These are phyloP conservation scores for Tenrec ecaudatus DNA, from an alignment of 2,113 vertebrate species.

Conservation along the genomic window DNA sequence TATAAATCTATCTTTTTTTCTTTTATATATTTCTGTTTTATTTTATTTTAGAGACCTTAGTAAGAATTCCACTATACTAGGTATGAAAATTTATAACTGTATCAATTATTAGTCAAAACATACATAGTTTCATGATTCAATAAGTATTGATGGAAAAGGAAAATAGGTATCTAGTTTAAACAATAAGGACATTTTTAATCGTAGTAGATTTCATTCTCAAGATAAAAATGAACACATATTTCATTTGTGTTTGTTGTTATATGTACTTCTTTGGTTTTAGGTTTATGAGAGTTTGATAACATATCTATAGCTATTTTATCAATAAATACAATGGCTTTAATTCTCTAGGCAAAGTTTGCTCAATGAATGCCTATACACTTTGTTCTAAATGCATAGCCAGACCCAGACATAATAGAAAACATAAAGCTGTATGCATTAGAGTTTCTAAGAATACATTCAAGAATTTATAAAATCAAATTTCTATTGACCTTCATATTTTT, in stretches of 20 bases:
- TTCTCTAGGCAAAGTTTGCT: not conserved
- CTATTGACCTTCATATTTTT: not conserved
- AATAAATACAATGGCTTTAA: not conserved
- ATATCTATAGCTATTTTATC: not conserved
- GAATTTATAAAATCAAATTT: not conserved
- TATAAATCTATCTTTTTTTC: not conserved
- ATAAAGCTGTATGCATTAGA: no score
- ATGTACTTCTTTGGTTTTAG: not conserved
- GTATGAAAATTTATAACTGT: constrained; percentile 17
- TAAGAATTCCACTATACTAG: constrained; percentile 20
- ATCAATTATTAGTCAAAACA: constrained; percentile 24
- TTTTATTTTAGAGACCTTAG: constrained; percentile 38
- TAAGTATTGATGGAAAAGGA: constrained; percentile 14
- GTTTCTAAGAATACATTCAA: no score
- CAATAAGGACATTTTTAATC: not conserved
- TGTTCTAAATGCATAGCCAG: constrained; percentile 10
- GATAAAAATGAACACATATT: not conserved
- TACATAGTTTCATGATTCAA: not conserved
- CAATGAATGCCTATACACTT: not conserved
- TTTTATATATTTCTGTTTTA: constrained; percentile 15
- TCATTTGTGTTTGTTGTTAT: not conserved
- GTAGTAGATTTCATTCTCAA: not conserved
- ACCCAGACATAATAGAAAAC: not conserved
- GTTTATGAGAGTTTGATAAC: not conserved
- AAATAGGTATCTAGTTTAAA: not conserved